Percentiles rank a stretch among this genome's conserved stretches.
phyloP scores from a whole-genome alignment of 2,797 vertebrate species.

The Synaphobranchus kaupii region DNA sequence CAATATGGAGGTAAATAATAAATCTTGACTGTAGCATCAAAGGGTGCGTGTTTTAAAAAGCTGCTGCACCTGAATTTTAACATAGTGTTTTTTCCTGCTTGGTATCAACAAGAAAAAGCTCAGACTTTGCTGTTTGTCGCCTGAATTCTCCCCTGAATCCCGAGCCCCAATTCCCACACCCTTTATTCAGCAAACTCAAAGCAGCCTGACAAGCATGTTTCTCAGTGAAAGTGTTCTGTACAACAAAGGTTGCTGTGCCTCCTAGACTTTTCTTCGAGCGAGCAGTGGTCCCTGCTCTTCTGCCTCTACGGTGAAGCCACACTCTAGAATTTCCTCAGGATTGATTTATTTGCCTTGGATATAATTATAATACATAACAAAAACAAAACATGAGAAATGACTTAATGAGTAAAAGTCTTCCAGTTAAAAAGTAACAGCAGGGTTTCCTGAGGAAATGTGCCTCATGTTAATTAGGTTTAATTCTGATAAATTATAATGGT shows the following conservation, averaged over 20 bases:
- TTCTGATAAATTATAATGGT: neutral
- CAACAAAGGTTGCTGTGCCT: neutral
- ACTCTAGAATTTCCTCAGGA: neutral
- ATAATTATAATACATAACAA: neutral
- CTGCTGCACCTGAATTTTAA: neutral
- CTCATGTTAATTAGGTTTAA: neutral
- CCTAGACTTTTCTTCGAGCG: neutral
- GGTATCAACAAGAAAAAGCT: neutral
- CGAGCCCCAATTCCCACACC: neutral
- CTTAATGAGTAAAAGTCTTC: neutral
- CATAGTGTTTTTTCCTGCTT: neutral
- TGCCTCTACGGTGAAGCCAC: neutral
- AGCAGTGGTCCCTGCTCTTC: neutral
- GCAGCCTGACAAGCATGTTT: constrained; percentile 1
- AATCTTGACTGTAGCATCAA: neutral
- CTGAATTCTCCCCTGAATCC: constrained; percentile 15
- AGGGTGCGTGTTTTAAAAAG: neutral
- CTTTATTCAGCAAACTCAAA: neutral
- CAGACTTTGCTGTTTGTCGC: neutral
- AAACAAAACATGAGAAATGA: neutral
- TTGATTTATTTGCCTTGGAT: neutral
- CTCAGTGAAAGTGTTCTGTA: neutral
- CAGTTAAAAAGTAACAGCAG: neutral
- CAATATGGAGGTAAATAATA: neutral
- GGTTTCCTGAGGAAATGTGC: neutral